Conservation (phyloP, 1,140 invertebrate genomes). For the Hylyphantes graminicola region DNA sequence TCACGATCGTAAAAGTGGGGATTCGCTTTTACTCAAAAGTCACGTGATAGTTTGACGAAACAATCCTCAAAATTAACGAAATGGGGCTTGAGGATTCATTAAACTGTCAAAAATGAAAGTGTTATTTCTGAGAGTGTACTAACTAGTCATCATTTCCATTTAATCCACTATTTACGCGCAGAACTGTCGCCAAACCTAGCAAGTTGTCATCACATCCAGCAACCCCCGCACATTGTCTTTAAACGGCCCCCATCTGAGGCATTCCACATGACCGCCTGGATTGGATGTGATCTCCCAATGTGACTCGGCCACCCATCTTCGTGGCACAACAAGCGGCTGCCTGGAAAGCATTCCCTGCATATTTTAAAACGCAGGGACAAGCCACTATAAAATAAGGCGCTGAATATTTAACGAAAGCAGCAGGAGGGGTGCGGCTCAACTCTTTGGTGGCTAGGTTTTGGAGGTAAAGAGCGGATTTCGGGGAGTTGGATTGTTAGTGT, state of each 20-base stretch:
- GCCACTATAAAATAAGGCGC: conserved; percentile 36
- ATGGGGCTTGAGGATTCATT: no score
- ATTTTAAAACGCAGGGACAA: conserved; percentile 34
- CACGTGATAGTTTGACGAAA: no score
- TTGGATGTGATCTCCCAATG: conserved; percentile 48
- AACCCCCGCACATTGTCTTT: conserved; percentile 17
- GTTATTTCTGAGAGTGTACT: no score
- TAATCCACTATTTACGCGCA: background rate
- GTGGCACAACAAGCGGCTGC: conserved; percentile 29
- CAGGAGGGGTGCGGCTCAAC: conserved; percentile 38
- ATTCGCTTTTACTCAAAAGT: no score
- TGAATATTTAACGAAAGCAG: conserved; percentile 49
- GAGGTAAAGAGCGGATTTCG: background rate
- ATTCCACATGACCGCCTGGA: conserved; percentile 24
- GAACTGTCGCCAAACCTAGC: conserved; percentile 31
- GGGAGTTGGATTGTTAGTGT: no score
- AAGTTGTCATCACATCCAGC: background rate
- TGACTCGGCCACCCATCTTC: conserved; percentile 41
- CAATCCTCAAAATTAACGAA: no score
- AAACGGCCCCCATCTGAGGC: conserved; percentile 41
- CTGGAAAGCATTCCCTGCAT: conserved; percentile 39
- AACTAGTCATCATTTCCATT: no score
- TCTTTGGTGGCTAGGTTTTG: background rate
- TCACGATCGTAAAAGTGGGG: no score
- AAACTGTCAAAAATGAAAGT: no score